Evolutionary conservation across 2,888 invertebrate species (phyloP).

Genomic region (Drosophila paranaensis): DNA sequence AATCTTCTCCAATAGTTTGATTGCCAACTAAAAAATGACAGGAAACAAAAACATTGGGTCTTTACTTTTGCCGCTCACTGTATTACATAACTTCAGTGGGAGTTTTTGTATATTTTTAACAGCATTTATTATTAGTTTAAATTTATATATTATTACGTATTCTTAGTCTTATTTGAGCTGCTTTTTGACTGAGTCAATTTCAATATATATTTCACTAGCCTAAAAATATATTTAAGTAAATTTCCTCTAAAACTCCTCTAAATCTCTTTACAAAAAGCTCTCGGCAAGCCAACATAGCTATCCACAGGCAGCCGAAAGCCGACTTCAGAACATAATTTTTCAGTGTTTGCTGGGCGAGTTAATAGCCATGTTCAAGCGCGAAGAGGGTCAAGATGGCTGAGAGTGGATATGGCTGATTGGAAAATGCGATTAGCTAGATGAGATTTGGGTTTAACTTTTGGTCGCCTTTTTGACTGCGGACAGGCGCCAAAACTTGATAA

Average conservation of each 20-base stretch:
- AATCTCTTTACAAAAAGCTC: neutral
- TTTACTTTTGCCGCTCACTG: too few relatives aligned
- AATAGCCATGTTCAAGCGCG: constrained; percentile 13
- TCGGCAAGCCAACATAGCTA: neutral
- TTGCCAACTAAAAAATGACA: too few relatives aligned
- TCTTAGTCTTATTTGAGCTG: neutral
- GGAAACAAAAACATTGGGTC: too few relatives aligned
- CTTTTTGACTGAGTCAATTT: neutral
- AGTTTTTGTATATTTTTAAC: too few relatives aligned
- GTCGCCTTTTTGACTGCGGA: constrained; percentile 29
- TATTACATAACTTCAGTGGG: too few relatives aligned
- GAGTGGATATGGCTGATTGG: constrained; percentile 53
- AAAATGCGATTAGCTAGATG: constrained; percentile 70
- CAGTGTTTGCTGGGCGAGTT: neutral
- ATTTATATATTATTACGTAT: too few relatives aligned
- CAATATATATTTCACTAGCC: neutral
- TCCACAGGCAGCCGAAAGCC: neutral
- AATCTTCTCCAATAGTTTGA: too few relatives aligned
- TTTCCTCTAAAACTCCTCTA: neutral
- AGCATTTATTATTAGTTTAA: too few relatives aligned
- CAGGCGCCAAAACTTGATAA: constrained; percentile 67
- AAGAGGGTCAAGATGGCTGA: neutral
- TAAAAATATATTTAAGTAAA: neutral
- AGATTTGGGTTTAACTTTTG: constrained; percentile 52
- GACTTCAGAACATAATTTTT: neutral